Conservation (phyloP, 2,113 vertebrate species). For the Equus quagga region DNA sequence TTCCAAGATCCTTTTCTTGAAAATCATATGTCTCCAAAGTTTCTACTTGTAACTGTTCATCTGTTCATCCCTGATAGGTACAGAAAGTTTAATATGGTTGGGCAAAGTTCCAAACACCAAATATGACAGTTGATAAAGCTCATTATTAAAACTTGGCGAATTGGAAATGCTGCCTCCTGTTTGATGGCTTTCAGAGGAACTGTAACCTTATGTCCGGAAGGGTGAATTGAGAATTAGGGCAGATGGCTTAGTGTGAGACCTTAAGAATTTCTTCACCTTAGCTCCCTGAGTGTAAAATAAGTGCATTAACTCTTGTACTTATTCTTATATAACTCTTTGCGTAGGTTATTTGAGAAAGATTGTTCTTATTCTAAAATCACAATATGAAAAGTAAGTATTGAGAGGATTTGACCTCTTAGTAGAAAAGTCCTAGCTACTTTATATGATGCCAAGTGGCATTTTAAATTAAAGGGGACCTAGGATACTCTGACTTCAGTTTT, state of each 20-base stretch:
- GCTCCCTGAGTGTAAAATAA: not conserved
- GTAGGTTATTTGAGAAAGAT: constrained; percentile 19
- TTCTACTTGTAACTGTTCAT: not conserved
- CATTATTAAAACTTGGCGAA: not conserved
- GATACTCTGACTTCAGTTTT: constrained; percentile 19
- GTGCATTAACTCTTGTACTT: not conserved
- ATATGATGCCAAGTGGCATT: not conserved
- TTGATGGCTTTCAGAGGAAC: not conserved
- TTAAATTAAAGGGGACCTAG: not conserved
- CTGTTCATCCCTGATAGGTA: not conserved
- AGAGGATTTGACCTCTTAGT: not conserved
- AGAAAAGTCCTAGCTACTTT: not conserved
- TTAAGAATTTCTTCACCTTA: constrained; percentile 5
- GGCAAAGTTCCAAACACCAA: not conserved
- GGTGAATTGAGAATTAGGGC: not conserved
- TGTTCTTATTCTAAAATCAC: not conserved
- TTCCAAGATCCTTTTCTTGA: not conserved
- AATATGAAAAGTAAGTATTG: constrained; percentile 45
- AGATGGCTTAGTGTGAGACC: not conserved
- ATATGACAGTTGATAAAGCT: not conserved
- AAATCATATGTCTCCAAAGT: constrained; percentile 17
- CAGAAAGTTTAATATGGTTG: not conserved
- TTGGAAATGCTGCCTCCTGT: not conserved
- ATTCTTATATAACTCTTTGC: not conserved
- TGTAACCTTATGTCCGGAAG: not conserved